phyloP scores from a whole-genome alignment of 2,888 invertebrate species.

The Timema cristinae region DNA sequence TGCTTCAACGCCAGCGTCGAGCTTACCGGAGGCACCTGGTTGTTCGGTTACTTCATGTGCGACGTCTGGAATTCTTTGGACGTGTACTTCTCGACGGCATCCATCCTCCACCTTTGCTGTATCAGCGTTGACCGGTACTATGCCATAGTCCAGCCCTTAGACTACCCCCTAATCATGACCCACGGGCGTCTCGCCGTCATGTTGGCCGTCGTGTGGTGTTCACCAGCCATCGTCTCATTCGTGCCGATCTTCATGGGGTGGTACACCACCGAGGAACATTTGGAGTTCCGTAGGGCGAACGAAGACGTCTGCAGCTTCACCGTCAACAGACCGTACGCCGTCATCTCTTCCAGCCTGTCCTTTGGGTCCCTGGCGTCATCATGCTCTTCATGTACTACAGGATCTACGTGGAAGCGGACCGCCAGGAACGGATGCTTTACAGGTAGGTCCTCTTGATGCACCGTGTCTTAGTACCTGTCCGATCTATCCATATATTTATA shows the following conservation, averaged over 20 bases:
- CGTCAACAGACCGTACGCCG: slow-evolving; percentile 81
- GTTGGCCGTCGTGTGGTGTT: slow-evolving; percentile 87
- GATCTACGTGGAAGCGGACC: slow-evolving; percentile 45
- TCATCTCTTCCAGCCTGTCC: slow-evolving; percentile 84
- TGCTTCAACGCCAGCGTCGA: slow-evolving; percentile 89
- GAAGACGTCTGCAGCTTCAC: slow-evolving; percentile 79
- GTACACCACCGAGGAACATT: slow-evolving; percentile 84
- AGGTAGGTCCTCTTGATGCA: slow-evolving; percentile 29
- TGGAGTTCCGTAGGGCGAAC: slow-evolving; percentile 55
- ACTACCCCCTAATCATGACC: slow-evolving; percentile 92
- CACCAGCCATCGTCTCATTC: slow-evolving; percentile 88
- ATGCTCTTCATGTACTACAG: slow-evolving; percentile 47
- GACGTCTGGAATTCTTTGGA: slow-evolving; percentile 93
- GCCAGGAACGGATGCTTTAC: slow-evolving; percentile 45
- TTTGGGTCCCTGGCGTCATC: slow-evolving; percentile 73
- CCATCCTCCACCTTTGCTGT: slow-evolving; percentile 89
- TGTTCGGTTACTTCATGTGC: slow-evolving; percentile 86
- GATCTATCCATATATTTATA: no score
- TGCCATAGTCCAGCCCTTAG: slow-evolving; percentile 89
- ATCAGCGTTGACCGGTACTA: slow-evolving; percentile 75
- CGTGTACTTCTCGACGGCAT: slow-evolving; percentile 89
- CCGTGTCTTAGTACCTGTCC: no score
- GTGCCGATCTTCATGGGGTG: slow-evolving; percentile 93
- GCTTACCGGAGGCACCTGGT: slow-evolving; percentile 76
- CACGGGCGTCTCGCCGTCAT: slow-evolving; percentile 73